Evolutionary conservation across 2,797 vertebrate genomes (phyloP), one percentile per base, ranked within the genome.

Genomic region (Octomys mimax): DNA sequence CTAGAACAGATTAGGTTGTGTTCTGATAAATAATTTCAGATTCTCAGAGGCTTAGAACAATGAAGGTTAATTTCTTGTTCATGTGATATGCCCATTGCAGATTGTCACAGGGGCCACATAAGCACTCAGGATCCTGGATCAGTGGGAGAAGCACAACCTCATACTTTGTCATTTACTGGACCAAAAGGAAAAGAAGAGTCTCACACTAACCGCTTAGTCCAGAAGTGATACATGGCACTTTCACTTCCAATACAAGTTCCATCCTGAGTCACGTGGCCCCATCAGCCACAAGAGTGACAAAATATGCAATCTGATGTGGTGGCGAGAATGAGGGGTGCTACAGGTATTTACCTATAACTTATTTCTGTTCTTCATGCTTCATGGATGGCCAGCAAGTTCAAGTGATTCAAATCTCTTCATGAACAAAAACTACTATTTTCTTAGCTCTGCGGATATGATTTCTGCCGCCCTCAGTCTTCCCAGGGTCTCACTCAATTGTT

Each of bases 41-140:
- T 89, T 90, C 49, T 95, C 66, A 81, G 75, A 90, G 57, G 6
- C 54, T 91, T 84, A 36, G 26, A 83, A 70, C 1, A 46, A 70
- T 39, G 11, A 52, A n/a, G 36, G 0, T 68, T 73, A 78, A 57
- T 68, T 68, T 94, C 18, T 61, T 73, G 7, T 52, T 75, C 7
- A 22, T n/a, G 28, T 10, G 61, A 12, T 11, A 2, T 26, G 16
- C 59, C 19, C 8, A 13, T 10, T 59, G 39, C 13, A n/a, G 42
- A 9, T 19, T 70, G 39, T 83, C 6, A 52, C 13, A 33, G 46
- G 16, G 8, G 28, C 31, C 42, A 46, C 28, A 39, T 75, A 33
- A 52, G 8, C 12, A 33, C 46, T 52, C 46, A 78, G 75, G 28
- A 49, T 79, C 49, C 77, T 54, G 39, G 12, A 33, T 18, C 22